Evolutionary conservation across 1,140 invertebrate genomes (phyloP), one percentile per base, ranked within the genome.

Genomic region (Zelostemma sp.): DNA sequence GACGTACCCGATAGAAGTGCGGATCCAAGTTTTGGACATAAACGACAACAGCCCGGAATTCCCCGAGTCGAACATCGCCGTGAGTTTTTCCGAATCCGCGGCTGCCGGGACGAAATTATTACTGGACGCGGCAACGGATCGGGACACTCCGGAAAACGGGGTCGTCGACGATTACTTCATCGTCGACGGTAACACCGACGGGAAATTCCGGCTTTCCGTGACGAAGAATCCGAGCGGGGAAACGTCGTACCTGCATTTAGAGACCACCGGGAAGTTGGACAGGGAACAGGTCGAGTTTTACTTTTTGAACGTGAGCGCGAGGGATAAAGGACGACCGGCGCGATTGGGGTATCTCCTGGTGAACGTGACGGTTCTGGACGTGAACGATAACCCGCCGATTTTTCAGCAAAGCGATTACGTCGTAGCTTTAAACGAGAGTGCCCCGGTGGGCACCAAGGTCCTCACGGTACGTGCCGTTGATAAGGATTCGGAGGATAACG

Each of bases 341-440:
- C 89, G 91, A 68, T 89, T 91, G 60, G 96, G 95, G 15, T 97
- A 91, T 80, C 84, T 97, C 12, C 89, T 93, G 81, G 93, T 97
- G n/a, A 95, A 96, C 80, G 93, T 97, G 6, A n/a, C n/a, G n/a
- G n/a, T n/a, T n/a, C n/a, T n/a, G n/a, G n/a, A n/a, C n/a, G n/a
- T n/a, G n/a, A n/a, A 93, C 48, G 96, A 98, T 79, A 97, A 97
- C 84, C 93, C 95, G 12, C 97, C 97, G 17, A 92, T 96, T 47
- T 97, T 97, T 72, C 93, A 95, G 77, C 94, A 96, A 76, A 94
- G 92, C 84, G 95, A 97, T 77, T 98, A 97, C 83, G 92, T 92
- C 41, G 95, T 97, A 0, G 93, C 92, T 6, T 74, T 98, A 11
- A 95, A 96, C 80, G 97, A 99, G 85, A 97, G 93, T 75, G 93